Evolutionary conservation across 2,888 invertebrate species (phyloP).

Genomic region (Aporophyla lueneburgensis): DNA sequence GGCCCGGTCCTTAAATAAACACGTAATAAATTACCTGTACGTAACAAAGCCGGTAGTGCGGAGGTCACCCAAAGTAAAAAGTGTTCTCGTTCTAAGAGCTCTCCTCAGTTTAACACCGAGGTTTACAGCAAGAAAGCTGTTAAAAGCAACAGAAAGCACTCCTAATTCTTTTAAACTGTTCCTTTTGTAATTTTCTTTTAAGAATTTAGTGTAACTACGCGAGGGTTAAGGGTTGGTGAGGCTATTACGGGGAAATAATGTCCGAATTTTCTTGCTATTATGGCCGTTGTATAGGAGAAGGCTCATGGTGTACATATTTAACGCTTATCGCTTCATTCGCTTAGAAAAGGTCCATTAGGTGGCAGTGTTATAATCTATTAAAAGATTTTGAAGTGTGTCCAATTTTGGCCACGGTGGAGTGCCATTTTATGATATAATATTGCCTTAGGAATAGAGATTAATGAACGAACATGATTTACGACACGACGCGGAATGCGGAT

Average conservation of each 20-base stretch:
- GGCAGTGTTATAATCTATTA: conserved; percentile 27
- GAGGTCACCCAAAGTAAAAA: conserved; percentile 69
- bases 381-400: conserved; percentile 15
- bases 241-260: conserved; percentile 30
- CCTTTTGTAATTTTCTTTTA: conserved; percentile 46
- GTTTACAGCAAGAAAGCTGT: conserved; percentile 69
- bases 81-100: conserved; percentile 72
- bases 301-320: conserved; percentile 34
- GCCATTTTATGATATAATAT: conserved; percentile 23
- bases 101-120: conserved; percentile 63
- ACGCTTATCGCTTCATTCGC: conserved; percentile 36
- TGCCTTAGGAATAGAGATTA: conserved; percentile 3
- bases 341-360: conserved; percentile 34
- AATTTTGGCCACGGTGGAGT: conserved; percentile 15
- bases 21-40: conserved; percentile 56
- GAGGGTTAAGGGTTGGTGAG: conserved; percentile 28
- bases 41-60: conserved; percentile 59
- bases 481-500: background rate
- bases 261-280: conserved; percentile 36
- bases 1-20: conserved; percentile 51
- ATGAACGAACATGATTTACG: conserved; percentile 5
- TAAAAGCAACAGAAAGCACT: conserved; percentile 64
- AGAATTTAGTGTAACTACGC: conserved; percentile 43
- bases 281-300: conserved; percentile 4
- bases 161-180: conserved; percentile 47